Base-by-base conservation (phyloP, 2,113 vertebrate genomes). In the Dermatemys mawii region DNA sequence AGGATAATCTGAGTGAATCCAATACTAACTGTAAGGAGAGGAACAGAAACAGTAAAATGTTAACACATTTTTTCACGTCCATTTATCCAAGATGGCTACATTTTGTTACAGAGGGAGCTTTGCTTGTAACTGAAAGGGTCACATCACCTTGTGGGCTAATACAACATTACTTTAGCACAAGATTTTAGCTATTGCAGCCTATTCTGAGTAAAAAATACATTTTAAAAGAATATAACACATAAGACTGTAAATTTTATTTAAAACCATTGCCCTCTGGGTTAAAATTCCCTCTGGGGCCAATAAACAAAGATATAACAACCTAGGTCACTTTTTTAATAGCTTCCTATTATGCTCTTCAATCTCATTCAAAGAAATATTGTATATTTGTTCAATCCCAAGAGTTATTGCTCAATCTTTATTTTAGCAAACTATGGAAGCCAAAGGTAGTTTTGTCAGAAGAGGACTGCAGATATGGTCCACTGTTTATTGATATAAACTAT, bases 1-100 rank as follows among this genome's bases (percentile, higher is more conserved):
- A 13, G 27, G 90, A 85, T 21, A 0, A 0, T 54, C 50, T n/a
- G 26, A 88, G 60, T 86, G 83, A 94, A 86, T 86, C 41, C 83
- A 70, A 92, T 88, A 53, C 51, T 88, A 86, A 86, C 80, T 83
- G 46, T 86, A 94, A 94, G 85, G 54, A 86, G 12, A 6, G 76
- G 41, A 87, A 84, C 38, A 53, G 80, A 54, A 81, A 32, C 22
- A 44, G 11, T 76, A 88, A 90, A 38, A 70, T 38, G 2, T 78
- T 48, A 57, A 76, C 35, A 80, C 3, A 57, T 83, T 92, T 83
- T 80, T 92, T 88, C 53, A 83, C 73, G 73, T 83, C 82, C 13
- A 3, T 90, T 95, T 88, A 80, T 80, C 84, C 79, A 76, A 92
- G 88, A 67, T 2, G 11, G 3, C 75, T 88, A 41, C 53, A 53